Evolutionary conservation across 2,797 vertebrate genomes (phyloP), one percentile per base, ranked within the genome.

Genomic region (Neostethus bicornis): DNA sequence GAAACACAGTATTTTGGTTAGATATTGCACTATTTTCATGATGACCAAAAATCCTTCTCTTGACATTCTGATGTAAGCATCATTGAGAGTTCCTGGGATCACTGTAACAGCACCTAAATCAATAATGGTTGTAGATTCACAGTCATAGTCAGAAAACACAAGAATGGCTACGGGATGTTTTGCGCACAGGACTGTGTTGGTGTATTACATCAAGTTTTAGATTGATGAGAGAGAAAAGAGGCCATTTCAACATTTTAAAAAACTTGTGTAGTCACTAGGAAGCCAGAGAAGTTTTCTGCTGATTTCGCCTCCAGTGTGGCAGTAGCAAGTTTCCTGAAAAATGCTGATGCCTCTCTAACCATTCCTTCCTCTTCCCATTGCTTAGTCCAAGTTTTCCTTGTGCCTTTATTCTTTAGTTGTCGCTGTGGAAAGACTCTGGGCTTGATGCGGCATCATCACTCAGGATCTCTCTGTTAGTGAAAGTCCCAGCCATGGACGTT

Each of bases 391-490:
- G 43, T 61, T 60, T 66, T 45, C 42, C 65, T 73, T 77, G 74
- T 77, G 70, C 78, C 69, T 63, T 71, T 60, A 34, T 35, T 55
- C 77, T 85, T 66, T 93, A 92, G 51, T 93, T 85, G 74, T 94
- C 92, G 50, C 85, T 59, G 42, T 89, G 89, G 68, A 94, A 94
- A 5, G 90, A 88, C 58, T 97, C 95, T 41, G 95, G 94, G 68
- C 93, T 98, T 0, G 92, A 93, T 23, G 87, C 90, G 0, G 87
- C 89, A 2, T 92, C 87, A 0, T 96, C 90, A 43, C 90, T 94
- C 46, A 98, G 92, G 31, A 90, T 89, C 79, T 97, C 94, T 32
- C 90, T 90, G 74, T 98, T 97, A 68, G 86, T 92, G 82, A 98
- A 99, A 17, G 94, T 95, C 43, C 92, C 93, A 47, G 91, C 93